A percentile compares a stretch with the other conserved stretches of the same genome.
Conservation (phyloP, 2,888 invertebrate species). For the Sturmia bella region DNA sequence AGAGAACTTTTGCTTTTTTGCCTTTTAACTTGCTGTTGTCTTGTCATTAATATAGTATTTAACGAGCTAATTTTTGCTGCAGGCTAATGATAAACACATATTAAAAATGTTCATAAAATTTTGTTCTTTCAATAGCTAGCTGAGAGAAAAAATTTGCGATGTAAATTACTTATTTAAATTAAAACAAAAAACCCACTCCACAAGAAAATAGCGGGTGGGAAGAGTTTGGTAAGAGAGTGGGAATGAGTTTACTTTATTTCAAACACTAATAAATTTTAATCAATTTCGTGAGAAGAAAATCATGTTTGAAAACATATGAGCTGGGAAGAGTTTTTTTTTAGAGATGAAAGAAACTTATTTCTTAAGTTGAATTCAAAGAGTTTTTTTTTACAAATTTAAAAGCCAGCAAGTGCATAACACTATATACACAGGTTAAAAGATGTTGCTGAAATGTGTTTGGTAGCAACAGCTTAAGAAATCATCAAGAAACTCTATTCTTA, state of each 20-base stretch:
- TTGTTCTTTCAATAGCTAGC: neutral
- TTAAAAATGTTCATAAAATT: neutral
- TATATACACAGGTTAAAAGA: too few species aligned
- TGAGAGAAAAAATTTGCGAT: neutral
- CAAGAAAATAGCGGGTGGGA: neutral
- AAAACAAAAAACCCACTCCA: slow-evolving; percentile 1
- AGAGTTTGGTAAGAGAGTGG: neutral
- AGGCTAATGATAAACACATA: neutral
- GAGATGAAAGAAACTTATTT: too few species aligned
- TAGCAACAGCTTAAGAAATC: too few species aligned
- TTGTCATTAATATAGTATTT: slow-evolving; percentile 56
- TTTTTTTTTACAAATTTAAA: too few species aligned
- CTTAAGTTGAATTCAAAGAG: too few species aligned
- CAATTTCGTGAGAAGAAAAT: neutral
- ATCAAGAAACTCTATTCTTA: too few species aligned
- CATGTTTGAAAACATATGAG: neutral
- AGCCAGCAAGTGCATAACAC: too few species aligned
- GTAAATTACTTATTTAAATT: neutral
- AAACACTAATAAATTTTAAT: neutral
- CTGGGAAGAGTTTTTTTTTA: neutral
- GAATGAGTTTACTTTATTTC: neutral
- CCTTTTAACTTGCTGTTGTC: slow-evolving; percentile 10
- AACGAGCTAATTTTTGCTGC: slow-evolving; percentile 57
- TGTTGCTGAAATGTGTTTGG: too few species aligned
- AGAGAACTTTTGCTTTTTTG: slow-evolving; percentile 47